Base-by-base conservation (phyloP, 2,888 invertebrate genomes). In the Bombylius major region DNA sequence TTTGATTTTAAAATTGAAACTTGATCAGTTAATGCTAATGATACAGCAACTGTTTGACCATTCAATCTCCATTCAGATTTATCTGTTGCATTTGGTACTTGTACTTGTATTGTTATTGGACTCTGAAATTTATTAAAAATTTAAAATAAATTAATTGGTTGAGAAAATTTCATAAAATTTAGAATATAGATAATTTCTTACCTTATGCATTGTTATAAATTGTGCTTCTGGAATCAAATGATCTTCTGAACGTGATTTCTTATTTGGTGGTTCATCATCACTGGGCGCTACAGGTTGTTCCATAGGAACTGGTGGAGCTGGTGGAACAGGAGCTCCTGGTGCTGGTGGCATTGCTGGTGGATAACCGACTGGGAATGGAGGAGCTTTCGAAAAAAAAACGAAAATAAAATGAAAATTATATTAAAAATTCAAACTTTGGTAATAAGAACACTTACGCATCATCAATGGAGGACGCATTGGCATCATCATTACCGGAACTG, bases 21-120 rank as follows among this genome's bases (percentile, higher is more conserved):
- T 0, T 83, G 77, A 62, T 94, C 89, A 13, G 82, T 79, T 13
- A 91, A 77, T 47, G 89, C 83, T 67, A 97, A 69, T 3, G 84
- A 84, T 55, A 95, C 79, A 53, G 82, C 81, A 65, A 98, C 73
- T 59, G 84, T 79, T 73, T 97, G 95, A 1, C 98, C 98, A 71
- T 89, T 89, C 59, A 98, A 78, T 60, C 91, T 89, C 95, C 96
- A 96, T 78, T 98, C 98, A 0, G 89, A 77, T 67, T 96, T 95
- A 66, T 97, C 96, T 0, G 87, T 82, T 69, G 85, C 79, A 63
- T 82, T 77, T 11, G 98, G 98, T 34, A 95, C 82, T 56, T 82
- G 79, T 58, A 99, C 88, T 66, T 84, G 85, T 63, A 95, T 79
- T 42, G 83, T 82, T 13, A 91, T 84, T n/a, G 87, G 86, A 63